Conservation (phyloP, 2,113 vertebrate genomes). For the Halichoeres trimaculatus region DNA sequence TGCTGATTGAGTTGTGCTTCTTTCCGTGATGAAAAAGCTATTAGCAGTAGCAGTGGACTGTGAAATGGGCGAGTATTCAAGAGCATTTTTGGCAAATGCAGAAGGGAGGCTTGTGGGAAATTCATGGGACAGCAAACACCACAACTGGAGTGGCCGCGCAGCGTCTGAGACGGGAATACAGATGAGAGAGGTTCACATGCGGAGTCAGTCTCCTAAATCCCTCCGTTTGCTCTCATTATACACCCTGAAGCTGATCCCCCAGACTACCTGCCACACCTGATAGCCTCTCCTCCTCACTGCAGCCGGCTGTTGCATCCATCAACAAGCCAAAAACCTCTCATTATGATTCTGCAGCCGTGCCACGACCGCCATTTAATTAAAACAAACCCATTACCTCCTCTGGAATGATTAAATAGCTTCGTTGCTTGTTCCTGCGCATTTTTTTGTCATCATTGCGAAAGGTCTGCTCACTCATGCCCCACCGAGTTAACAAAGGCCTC, state of each 20-base stretch:
- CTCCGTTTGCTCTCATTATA: conserved; percentile 25
- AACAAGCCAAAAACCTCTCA: conserved; percentile 11
- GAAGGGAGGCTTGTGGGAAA: conserved; percentile 60
- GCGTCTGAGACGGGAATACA: conserved; percentile 43
- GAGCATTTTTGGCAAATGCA: conserved; percentile 66
- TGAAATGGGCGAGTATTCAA: conserved; percentile 76
- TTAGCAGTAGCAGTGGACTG: conserved; percentile 77
- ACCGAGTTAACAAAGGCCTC: conserved; percentile 23
- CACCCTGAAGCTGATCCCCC: conserved; percentile 9
- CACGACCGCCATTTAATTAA: conserved; percentile 39
- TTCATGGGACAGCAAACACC: conserved; percentile 61
- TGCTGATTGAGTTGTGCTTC: conserved; percentile 72
- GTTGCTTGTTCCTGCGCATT: conserved; percentile 42
- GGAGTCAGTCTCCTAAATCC: neutral
- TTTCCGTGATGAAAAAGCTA: conserved; percentile 71
- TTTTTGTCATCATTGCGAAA: conserved; percentile 19
- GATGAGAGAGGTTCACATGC: conserved; percentile 44
- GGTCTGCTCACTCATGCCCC: conserved; percentile 26
- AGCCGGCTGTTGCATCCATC: conserved; percentile 12
- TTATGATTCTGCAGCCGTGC: conserved; percentile 36
- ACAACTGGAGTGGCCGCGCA: conserved; percentile 43
- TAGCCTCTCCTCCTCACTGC: neutral
- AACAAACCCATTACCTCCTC: conserved; percentile 31
- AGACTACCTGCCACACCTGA: conserved; percentile 5
- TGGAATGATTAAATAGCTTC: conserved; percentile 39